Base-by-base conservation (phyloP, 2,888 invertebrate species). In the Cantharis rustica region DNA sequence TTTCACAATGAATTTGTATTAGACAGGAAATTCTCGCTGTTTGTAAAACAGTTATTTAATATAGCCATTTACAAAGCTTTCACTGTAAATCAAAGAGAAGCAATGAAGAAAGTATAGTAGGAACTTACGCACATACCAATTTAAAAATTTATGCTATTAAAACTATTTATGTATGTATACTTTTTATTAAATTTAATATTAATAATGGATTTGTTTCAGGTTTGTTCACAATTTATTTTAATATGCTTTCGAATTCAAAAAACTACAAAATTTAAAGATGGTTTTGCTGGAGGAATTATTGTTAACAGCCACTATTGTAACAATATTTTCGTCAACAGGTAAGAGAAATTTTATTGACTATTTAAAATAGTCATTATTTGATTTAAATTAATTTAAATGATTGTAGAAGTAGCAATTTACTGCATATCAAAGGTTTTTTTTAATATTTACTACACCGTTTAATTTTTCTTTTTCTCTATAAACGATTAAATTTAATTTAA, bases 301-400 rank as follows among this genome's bases (percentile, higher is more conserved):
- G 16, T 64, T 84, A 69, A 85, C 83, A 81, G 80, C 83, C 68
- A 80, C 81, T 68, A 80, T 85, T 73, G 79, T 85, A 70, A 82
- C 83, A 20, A 83, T 84, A 81, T 83, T 84, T 77, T 82, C 83
- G 72, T 81, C 84, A 76, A 82, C 82, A 82, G 85, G 85, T 85
- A 80, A 84, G 83, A 13, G 61, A n/a, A 47, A 7, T 1, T 47
- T 47, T n/a, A 7, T n/a, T n/a, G 13, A 13, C 13, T 13, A 31
- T 31, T 31, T 3, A 13, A 31, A 13, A 31, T 27, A 4, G 2
- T 0, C 7, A 7, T 47, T 47, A 31, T 31, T 31, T 31, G 11
- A 13, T 4, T 31, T 31, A 13, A 11, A 31, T 4, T 13, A 13
- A 31, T 13, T 23, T 23, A 23, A 7, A 9, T 23, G 9, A 23